phyloP scores from a whole-genome alignment of 1,140 invertebrate genomes.

The Mylabris phalerata region DNA sequence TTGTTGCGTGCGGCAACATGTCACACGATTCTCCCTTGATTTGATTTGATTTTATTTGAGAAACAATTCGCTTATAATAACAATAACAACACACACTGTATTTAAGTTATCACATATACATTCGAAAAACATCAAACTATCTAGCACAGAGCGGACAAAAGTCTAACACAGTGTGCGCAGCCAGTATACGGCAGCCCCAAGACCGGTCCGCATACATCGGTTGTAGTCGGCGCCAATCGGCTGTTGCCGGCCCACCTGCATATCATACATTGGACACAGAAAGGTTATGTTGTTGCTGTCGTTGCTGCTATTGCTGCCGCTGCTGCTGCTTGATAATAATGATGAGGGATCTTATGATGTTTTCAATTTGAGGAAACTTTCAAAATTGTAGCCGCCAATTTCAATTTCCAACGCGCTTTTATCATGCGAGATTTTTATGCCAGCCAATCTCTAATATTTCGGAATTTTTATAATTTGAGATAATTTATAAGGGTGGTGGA shows the following conservation, averaged over 20 bases:
- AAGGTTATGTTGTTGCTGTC: conserved; percentile 37
- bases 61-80: conserved; percentile 1
- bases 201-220: conserved; percentile 36
- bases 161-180: conserved; percentile 30
- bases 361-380: no score
- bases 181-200: conserved; percentile 24
- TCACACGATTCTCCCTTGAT: conserved; percentile 19
- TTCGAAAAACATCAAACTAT: conserved; percentile 10
- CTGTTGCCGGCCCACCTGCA: conserved; percentile 40
- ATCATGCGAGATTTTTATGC: no score
- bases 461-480: no score
- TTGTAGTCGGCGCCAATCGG: conserved; percentile 19
- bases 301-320: neutral
- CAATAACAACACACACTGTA: neutral
- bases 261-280: conserved; percentile 29
- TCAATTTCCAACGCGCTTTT: no score
- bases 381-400: no score
- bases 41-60: neutral
- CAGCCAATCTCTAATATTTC: no score
- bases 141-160: conserved; percentile 32
- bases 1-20: conserved; percentile 42
- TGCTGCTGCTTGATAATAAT: neutral
- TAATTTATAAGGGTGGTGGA: no score
- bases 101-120: conserved; percentile 5
- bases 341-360: no score